Evolutionary conservation across 2,113 vertebrate species (phyloP).

Genomic region (Clinocottus analis): DNA sequence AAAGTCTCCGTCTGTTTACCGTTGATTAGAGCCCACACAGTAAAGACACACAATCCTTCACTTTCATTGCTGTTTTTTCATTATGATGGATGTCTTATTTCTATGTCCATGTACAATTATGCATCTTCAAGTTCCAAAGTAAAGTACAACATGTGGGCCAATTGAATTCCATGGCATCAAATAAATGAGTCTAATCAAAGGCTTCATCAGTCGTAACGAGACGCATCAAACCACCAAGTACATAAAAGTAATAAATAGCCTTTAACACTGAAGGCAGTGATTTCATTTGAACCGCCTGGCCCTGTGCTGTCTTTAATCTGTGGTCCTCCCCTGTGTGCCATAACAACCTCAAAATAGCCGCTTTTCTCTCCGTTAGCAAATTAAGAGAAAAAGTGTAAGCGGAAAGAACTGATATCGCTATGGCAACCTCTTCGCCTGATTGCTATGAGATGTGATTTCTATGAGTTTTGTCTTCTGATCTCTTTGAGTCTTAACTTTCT

Average conservation of each 20-base stretch:
- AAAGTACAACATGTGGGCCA: background rate
- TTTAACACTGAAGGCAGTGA: background rate
- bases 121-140: background rate
- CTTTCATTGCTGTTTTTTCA: background rate
- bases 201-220: background rate
- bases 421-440: slow-evolving; percentile 78
- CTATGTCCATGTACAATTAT: background rate
- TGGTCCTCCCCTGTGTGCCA: slow-evolving; percentile 39
- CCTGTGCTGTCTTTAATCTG: slow-evolving; percentile 45
- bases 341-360: slow-evolving; percentile 77
- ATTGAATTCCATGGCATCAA: background rate
- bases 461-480: slow-evolving; percentile 50
- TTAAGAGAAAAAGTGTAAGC: slow-evolving; percentile 72
- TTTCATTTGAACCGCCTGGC: slow-evolving; percentile 40
- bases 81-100: slow-evolving; percentile 3
- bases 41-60: background rate
- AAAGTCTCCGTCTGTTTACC: background rate
- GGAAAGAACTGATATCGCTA: slow-evolving; percentile 76
- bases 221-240: background rate
- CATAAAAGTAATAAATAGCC: slow-evolving; percentile 19
- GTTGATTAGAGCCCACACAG: background rate
- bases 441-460: slow-evolving; percentile 62
- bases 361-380: slow-evolving; percentile 61
- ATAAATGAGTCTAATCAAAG: background rate
- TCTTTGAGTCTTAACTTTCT: slow-evolving; percentile 41